Evolutionary conservation across 2,113 vertebrate species (phyloP).

Genomic region (Rhineura floridana): DNA sequence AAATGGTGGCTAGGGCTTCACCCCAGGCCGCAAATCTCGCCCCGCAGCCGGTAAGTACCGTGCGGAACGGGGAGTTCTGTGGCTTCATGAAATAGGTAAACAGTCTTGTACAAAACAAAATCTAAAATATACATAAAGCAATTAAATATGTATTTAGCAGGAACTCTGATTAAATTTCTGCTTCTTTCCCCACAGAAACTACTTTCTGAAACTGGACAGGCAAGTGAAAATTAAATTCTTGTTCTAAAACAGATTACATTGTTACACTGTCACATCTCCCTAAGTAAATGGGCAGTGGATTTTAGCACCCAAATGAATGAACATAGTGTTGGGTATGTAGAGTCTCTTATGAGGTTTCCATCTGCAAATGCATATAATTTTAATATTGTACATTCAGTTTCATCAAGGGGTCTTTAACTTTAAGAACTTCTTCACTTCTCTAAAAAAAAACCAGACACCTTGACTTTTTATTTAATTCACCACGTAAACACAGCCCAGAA

Average conservation of each 20-base stretch:
- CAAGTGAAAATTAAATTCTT: constrained; percentile 64
- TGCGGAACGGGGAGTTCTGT: too few species aligned
- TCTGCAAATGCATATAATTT: constrained; percentile 44
- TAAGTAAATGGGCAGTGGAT: constrained; percentile 61
- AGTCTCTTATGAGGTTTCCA: constrained; percentile 38
- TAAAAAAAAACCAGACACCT: background rate
- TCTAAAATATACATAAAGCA: constrained; percentile 77
- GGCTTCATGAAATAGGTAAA: constrained; percentile 74
- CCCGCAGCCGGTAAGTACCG: too few species aligned
- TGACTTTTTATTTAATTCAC: constrained; percentile 24
- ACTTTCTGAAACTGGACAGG: constrained; percentile 69
- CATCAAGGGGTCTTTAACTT: constrained; percentile 18
- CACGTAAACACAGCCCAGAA: constrained; percentile 41
- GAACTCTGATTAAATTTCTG: constrained; percentile 75
- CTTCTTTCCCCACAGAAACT: constrained; percentile 59
- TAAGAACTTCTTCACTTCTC: background rate
- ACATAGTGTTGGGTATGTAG: constrained; percentile 51
- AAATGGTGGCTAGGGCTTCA: too few species aligned
- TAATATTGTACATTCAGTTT: constrained; percentile 28
- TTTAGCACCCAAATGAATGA: constrained; percentile 57
- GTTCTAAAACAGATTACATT: constrained; percentile 64
- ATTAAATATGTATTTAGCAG: constrained; percentile 83
- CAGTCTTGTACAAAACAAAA: constrained; percentile 77
- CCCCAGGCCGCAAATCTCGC: too few species aligned
- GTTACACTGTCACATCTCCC: constrained; percentile 58